Percentiles rank a stretch among this genome's conserved stretches.
phyloP scores from a whole-genome alignment of 1,140 invertebrate species.

The Papilio glaucus region DNA sequence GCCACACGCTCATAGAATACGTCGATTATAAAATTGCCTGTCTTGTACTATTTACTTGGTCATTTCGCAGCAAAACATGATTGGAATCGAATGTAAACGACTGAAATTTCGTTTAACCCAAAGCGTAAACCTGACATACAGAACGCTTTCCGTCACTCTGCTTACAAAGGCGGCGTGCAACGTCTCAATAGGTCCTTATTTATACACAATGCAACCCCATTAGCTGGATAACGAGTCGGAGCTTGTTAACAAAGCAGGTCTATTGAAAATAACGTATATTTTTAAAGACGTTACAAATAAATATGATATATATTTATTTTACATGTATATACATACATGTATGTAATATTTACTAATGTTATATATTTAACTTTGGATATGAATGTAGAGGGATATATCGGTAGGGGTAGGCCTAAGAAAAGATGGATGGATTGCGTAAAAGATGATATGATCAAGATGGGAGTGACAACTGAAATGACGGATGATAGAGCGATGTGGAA shows the following conservation, averaged over 20 bases:
- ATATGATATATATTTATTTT: no score
- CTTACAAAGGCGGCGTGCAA: slow-evolving; percentile 14
- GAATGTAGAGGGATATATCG: no score
- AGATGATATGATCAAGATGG: no score
- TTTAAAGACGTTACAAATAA: neutral
- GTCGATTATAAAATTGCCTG: slow-evolving; percentile 12
- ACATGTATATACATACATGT: no score
- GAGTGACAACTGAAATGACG: no score
- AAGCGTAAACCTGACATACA: slow-evolving; percentile 10
- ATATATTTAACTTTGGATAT: no score
- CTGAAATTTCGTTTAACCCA: slow-evolving; percentile 22
- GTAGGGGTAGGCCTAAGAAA: no score
- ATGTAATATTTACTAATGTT: no score
- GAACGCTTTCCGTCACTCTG: slow-evolving; percentile 25
- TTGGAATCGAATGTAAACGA: slow-evolving; percentile 19
- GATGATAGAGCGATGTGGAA: no score
- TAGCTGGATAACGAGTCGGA: neutral
- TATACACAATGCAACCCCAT: slow-evolving; percentile 33
- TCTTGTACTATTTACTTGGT: slow-evolving; percentile 17
- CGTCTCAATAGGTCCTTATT: slow-evolving; percentile 34
- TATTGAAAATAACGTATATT: neutral
- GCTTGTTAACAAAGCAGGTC: slow-evolving; percentile 34
- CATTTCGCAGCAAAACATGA: slow-evolving; percentile 10
- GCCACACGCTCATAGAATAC: slow-evolving; percentile 9
- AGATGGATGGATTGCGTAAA: no score